phyloP scores from a whole-genome alignment of 2,888 invertebrate genomes.

The Coecobrya sp. region DNA sequence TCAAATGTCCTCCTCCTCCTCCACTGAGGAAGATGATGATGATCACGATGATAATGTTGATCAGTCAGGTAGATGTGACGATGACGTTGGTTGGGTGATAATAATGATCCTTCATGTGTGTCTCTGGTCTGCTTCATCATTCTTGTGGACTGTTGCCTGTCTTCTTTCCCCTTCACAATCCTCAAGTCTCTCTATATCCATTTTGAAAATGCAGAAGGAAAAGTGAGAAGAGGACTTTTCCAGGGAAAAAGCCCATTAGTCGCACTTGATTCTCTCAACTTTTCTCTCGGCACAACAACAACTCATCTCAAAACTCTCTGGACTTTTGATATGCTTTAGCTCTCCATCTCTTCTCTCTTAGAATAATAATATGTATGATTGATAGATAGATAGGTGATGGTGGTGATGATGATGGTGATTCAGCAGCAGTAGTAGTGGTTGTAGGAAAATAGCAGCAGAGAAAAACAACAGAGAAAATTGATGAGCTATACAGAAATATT shows the following conservation, averaged over 20 bases:
- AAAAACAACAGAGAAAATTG: constrained; percentile 63
- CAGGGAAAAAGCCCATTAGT: constrained; percentile 75
- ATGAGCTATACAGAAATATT: constrained; percentile 64
- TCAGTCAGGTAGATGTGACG: constrained; percentile 10
- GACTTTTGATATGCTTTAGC: not conserved
- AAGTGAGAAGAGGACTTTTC: constrained; percentile 12
- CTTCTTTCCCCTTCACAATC: not conserved
- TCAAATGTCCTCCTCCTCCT: not conserved
- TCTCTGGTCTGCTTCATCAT: not conserved
- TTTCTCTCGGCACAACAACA: not conserved
- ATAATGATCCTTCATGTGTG: constrained; percentile 31
- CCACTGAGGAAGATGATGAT: not conserved
- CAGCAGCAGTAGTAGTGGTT: no score
- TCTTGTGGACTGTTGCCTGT: not conserved
- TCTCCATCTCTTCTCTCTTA: not conserved
- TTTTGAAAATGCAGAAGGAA: not conserved
- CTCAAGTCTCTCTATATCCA: constrained; percentile 4
- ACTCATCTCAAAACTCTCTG: no score
- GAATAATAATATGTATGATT: constrained; percentile 17
- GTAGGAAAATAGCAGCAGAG: not conserved
- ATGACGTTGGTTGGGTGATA: not conserved
- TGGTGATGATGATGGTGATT: not conserved
- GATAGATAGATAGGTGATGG: not conserved
- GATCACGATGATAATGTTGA: constrained; percentile 24
- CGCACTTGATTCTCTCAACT: constrained; percentile 68